These are phyloP conservation scores for Peucedramus taeniatus DNA, from an alignment of 2,113 vertebrate species.

Conservation along the genomic window DNA sequence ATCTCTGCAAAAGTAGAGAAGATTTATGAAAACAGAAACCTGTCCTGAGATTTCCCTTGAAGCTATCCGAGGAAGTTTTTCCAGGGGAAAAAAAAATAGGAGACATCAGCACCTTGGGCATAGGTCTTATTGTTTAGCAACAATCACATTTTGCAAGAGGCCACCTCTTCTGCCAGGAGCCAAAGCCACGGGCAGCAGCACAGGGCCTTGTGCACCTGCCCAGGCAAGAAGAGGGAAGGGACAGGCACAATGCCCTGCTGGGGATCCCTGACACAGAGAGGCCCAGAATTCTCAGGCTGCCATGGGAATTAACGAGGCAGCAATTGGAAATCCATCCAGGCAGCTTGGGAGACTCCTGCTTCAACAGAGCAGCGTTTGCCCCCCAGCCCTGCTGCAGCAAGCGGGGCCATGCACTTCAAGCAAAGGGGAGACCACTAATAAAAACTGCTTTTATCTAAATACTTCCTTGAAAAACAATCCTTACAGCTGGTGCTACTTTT, in stretches of 20 bases:
- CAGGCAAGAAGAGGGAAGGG: rapidly evolving
- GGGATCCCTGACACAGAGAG: rapidly evolving
- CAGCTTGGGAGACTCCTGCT: neutral
- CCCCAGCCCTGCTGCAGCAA: neutral
- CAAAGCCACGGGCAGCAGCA: rapidly evolving
- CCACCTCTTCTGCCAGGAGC: neutral
- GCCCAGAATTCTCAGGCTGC: rapidly evolving
- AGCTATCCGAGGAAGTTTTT: neutral
- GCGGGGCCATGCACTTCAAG: rapidly evolving
- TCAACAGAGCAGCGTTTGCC: neutral
- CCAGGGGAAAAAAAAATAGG: rapidly evolving
- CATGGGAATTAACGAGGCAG: neutral
- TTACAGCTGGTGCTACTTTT: rapidly evolving
- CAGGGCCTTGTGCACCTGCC: neutral
- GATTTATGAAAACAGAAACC: neutral
- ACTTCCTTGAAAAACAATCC: neutral
- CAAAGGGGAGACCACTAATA: neutral
- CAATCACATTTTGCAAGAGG: neutral
- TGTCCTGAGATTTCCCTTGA: neutral
- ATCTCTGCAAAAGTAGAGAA: neutral
- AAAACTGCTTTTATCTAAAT: neutral
- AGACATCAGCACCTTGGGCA: neutral
- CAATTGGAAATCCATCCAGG: neutral
- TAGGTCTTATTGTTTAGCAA: too few relatives aligned
- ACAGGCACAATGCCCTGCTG: neutral